Evolutionary conservation across 2,888 invertebrate genomes (phyloP), one percentile per base, ranked within the genome.

Genomic region (Cybosia mesomella): DNA sequence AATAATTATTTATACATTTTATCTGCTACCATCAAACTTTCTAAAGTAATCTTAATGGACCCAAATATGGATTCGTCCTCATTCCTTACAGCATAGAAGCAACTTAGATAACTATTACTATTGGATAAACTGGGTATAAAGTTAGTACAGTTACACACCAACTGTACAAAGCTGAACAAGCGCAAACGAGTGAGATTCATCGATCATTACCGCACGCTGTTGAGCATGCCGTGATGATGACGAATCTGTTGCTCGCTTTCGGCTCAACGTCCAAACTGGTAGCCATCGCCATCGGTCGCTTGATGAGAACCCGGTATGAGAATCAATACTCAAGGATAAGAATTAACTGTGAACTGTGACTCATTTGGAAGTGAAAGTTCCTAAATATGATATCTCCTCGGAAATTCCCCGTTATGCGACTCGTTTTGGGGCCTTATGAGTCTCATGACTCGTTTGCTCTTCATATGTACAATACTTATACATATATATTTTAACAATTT

Each of bases 371-470:
- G 32, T 58, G 58, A 58, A 58, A 58, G 58, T 34, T 32, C n/a
- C 34, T 28, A 32, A n/a, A 58, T 22, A 59, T 22, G 58, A 59
- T 36, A 39, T 59, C 58, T 58, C 58, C 32, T 58, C 63, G n/a
- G 66, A n/a, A 58, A n/a, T 57, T 58, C 58, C 64, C 60, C 74
- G 74, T 77, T 67, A 66, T 60, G 58, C 66, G 61, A 69, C 69
- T 62, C 55, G 58, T 59, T 67, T 58, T 58, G 34, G 34, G 67
- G 58, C n/a, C n/a, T 18, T 5, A 28, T 28, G 28, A n/a, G n/a
- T n/a, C n/a, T 43, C 18, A 18, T 43, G 43, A 43, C 43, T 18
- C 43, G 18, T 43, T 43, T 18, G 15, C 43, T 18, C 13, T 43
- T 18, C 18, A 43, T 3, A 39, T 15, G n/a, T n/a, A n/a, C n/a